Conservation (phyloP, 1,140 invertebrate genomes). For the Hypsibius dujardini region DNA sequence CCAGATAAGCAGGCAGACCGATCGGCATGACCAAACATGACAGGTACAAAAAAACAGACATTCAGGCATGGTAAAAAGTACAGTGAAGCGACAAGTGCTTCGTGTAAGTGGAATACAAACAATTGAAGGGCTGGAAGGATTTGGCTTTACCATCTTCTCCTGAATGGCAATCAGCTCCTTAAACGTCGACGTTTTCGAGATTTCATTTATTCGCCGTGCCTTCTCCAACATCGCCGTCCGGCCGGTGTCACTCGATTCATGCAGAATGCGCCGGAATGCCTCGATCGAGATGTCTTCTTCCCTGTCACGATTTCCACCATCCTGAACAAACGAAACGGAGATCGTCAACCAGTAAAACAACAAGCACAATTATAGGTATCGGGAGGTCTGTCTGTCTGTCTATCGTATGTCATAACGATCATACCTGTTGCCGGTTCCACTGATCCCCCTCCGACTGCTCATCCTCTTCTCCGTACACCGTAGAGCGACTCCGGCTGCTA, state of each 20-base stretch:
- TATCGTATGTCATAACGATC: too few species aligned
- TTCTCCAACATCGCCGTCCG: neutral
- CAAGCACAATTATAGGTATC: too few species aligned
- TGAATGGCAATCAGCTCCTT: constrained; percentile 3
- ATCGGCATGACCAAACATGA: too few species aligned
- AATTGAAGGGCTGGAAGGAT: too few species aligned
- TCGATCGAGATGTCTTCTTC: constrained; percentile 5
- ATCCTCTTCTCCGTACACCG: neutral
- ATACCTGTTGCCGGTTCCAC: neutral
- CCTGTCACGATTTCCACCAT: neutral
- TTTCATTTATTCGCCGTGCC: neutral
- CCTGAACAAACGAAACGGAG: too few species aligned
- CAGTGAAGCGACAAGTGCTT: too few species aligned
- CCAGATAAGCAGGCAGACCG: too few species aligned
- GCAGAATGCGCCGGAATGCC: constrained; percentile 8
- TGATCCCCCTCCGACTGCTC: neutral
- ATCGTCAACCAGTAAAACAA: neutral
- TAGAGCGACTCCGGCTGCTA: neutral
- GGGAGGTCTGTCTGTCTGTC: too few species aligned
- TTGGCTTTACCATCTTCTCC: constrained; percentile 12
- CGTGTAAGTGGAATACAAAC: too few species aligned
- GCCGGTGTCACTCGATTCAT: neutral
- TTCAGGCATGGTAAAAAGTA: too few species aligned
- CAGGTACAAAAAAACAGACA: neutral
- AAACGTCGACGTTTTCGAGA: neutral